Percentiles rank a stretch among this genome's conserved stretches.
Evolutionary conservation across 2,888 invertebrate genomes (phyloP).

Genomic region (Drosophila austrosaltans): DNA sequence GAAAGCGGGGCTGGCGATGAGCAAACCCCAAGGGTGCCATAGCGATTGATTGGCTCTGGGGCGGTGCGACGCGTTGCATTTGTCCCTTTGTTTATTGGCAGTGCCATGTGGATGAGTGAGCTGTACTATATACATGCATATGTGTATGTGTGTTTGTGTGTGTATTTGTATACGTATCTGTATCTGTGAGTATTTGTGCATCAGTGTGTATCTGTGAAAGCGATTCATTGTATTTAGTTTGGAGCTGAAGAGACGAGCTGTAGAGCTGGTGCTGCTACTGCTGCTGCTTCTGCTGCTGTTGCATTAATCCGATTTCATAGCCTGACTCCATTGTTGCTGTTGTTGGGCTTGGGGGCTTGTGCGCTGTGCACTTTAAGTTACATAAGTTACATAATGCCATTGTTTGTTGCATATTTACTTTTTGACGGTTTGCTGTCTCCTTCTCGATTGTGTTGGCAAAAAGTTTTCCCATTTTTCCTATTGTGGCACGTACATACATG

Average conservation of each 20-base stretch:
- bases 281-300: constrained; percentile 31
- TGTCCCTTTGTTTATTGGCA: constrained; percentile 76
- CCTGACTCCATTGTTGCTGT: constrained; percentile 31
- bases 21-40: constrained; percentile 74
- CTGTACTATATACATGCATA: neutral
- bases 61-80: constrained; percentile 66
- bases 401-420: constrained; percentile 79
- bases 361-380: constrained; percentile 56
- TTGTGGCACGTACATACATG: constrained; percentile 55
- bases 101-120: constrained; percentile 32
- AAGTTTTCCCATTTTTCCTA: constrained; percentile 42
- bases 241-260: constrained; percentile 38
- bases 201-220: constrained; percentile 49
- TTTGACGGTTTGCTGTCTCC: constrained; percentile 70
- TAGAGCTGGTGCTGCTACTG: too few species aligned
- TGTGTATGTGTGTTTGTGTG: neutral
- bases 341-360: constrained; percentile 43
- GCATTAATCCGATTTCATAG: constrained; percentile 73
- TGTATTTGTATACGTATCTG: constrained; percentile 8
- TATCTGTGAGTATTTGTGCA: constrained; percentile 11
- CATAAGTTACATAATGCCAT: constrained; percentile 72
- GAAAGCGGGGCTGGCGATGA: neutral
- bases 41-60: constrained; percentile 82
- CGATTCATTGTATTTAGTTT: constrained; percentile 74
- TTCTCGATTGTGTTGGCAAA: constrained; percentile 18